These are phyloP conservation scores for Odocoileus virginianus DNA, from an alignment of 2,113 vertebrate species.

Conservation along the genomic window DNA sequence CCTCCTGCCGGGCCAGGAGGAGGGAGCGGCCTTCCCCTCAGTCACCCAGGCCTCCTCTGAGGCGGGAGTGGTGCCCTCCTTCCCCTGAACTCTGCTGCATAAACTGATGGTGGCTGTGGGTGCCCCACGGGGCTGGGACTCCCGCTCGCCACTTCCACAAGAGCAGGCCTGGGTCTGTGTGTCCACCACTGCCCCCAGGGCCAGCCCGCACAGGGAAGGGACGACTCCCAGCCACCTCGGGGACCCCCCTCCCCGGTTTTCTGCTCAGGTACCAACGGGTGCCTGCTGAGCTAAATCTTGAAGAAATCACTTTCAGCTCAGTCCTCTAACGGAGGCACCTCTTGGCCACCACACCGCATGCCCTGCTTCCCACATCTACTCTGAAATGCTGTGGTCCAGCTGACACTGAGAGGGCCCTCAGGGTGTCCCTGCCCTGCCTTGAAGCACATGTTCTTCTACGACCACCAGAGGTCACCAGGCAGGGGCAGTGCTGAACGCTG, in stretches of 20 bases:
- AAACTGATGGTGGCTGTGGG: not conserved
- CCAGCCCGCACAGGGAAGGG: not conserved
- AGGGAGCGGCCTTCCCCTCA: not conserved
- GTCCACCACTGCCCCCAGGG: not conserved
- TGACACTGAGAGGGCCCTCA: not conserved
- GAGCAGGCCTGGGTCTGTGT: not conserved
- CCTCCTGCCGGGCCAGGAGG: not conserved
- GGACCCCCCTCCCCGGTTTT: not conserved
- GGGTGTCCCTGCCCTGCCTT: rapidly evolving
- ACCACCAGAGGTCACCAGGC: not conserved
- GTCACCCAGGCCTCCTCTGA: not conserved
- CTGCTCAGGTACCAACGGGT: rapidly evolving
- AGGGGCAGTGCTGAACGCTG: not conserved
- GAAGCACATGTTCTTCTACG: not conserved
- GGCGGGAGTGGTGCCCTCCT: not conserved
- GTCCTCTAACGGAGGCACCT: not conserved
- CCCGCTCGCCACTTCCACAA: not conserved
- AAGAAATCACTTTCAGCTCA: not conserved
- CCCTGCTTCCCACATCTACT: not conserved
- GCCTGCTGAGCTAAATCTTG: not conserved
- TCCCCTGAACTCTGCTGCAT: not conserved
- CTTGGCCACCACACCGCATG: rapidly evolving
- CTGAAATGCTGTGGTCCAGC: not conserved
- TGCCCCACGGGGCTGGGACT: not conserved
- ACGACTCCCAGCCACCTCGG: not conserved